Percentiles rank a stretch among this genome's conserved stretches.
Conservation (phyloP, 2,113 vertebrate species). For the Thamnaconus septentrionalis region DNA sequence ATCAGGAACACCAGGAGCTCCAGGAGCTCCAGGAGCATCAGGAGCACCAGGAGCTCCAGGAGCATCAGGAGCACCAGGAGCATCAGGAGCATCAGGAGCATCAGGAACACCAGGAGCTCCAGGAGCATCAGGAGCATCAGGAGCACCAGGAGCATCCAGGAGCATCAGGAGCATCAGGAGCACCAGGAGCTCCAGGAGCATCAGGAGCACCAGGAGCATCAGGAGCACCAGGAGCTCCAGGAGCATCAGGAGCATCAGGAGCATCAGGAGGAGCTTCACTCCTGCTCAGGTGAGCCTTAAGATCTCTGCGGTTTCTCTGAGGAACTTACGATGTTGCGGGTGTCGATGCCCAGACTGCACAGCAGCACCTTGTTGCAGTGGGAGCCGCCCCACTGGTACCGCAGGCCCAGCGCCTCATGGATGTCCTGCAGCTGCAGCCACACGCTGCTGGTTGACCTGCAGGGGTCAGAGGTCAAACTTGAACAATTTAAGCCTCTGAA, state of each 20-base stretch:
- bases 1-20: background rate
- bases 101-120: background rate
- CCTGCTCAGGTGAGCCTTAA: background rate
- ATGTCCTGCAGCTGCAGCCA: slow-evolving; percentile 92
- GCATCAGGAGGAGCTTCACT: background rate
- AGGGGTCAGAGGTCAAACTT: background rate
- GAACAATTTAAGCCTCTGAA: background rate
- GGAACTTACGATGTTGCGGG: slow-evolving; percentile 93
- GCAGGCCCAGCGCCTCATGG: slow-evolving; percentile 87
- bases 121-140: too few relatives aligned
- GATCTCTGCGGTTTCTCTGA: background rate
- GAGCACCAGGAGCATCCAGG: background rate
- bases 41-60: too few relatives aligned
- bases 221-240: too few relatives aligned
- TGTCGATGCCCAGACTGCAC: slow-evolving; percentile 96
- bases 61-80: background rate
- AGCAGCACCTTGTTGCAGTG: slow-evolving; percentile 96
- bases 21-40: too few relatives aligned
- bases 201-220: too few relatives aligned
- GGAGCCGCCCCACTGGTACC: slow-evolving; percentile 96
- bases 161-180: too few relatives aligned
- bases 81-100: too few relatives aligned
- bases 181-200: too few relatives aligned
- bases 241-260: too few relatives aligned
- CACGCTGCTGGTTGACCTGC: slow-evolving; percentile 78